These are phyloP conservation scores for Alligator sinensis DNA, from an alignment of 2,113 vertebrate genomes.

Conservation along the genomic window DNA sequence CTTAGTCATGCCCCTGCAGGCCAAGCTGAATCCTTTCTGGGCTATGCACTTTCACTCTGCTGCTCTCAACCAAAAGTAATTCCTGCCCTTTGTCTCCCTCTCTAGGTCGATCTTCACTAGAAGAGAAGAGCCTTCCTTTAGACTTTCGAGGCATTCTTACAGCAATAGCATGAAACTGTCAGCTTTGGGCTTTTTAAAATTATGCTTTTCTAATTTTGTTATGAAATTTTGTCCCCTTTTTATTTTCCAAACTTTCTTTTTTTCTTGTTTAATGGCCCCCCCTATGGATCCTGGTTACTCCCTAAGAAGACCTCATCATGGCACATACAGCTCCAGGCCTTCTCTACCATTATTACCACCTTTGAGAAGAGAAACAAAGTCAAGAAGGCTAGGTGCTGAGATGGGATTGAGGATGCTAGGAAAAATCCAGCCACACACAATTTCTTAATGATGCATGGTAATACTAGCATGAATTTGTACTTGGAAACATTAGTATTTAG, in stretches of 20 bases:
- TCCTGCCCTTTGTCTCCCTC: neutral
- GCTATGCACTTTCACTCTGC: neutral
- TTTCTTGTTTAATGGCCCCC: neutral
- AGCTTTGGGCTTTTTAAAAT: slow-evolving; percentile 48
- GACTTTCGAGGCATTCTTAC: slow-evolving; percentile 3
- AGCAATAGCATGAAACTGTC: slow-evolving; percentile 35
- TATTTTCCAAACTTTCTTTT: neutral
- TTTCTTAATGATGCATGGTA: neutral
- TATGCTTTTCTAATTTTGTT: neutral
- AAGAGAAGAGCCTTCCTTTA: neutral
- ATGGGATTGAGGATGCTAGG: neutral
- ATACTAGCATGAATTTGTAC: neutral
- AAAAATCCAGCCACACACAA: neutral
- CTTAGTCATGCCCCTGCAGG: too few species aligned
- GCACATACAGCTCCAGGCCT: neutral
- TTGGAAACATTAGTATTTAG: neutral
- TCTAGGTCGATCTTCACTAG: slow-evolving; percentile 19
- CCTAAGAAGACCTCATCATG: neutral
- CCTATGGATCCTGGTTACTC: neutral
- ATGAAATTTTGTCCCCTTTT: neutral
- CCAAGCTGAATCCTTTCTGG: accelerated
- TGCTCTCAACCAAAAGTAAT: neutral
- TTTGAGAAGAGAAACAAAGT: neutral
- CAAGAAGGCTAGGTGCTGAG: neutral
- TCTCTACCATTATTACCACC: neutral